Conservation (phyloP, 2,113 vertebrate species). For the Leptosomus discolor region DNA sequence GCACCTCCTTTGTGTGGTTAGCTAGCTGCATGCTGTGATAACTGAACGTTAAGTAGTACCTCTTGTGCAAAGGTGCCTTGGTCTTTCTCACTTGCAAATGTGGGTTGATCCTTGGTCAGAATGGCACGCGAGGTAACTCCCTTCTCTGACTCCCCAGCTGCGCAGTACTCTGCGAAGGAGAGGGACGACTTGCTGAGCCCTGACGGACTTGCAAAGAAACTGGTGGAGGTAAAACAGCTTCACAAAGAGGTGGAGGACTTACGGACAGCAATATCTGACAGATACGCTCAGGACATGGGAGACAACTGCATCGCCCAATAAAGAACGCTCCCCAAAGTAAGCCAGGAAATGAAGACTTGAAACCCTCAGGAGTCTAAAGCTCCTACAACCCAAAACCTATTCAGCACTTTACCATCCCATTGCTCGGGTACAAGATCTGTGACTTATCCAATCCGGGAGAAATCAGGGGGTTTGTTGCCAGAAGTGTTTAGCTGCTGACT, state of each 20-base stretch:
- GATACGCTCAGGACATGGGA: slow-evolving; percentile 98
- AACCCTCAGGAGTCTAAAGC: background rate
- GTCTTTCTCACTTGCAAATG: background rate
- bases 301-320: slow-evolving; percentile 96
- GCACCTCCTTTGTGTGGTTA: background rate
- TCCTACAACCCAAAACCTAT: background rate
- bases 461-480: background rate
- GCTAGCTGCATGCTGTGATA: background rate
- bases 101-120: background rate
- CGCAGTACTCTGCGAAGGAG: slow-evolving; percentile 67
- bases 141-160: slow-evolving; percentile 69
- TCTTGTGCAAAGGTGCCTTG: background rate
- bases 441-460: background rate
- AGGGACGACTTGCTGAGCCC: slow-evolving; percentile 81
- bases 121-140: background rate
- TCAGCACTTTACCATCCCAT: slow-evolving; percentile 40
- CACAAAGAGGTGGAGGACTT: slow-evolving; percentile 90
- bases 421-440: background rate
- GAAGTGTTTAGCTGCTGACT: slow-evolving; percentile 2
- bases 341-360: slow-evolving; percentile 8
- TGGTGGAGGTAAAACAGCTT: slow-evolving; percentile 86
- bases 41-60: background rate
- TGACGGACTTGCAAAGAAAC: slow-evolving; percentile 85
- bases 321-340: slow-evolving; percentile 37
- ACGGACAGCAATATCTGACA: slow-evolving; percentile 89